Conservation (phyloP, 2,888 invertebrate genomes). For the Acrobasis repandana region DNA sequence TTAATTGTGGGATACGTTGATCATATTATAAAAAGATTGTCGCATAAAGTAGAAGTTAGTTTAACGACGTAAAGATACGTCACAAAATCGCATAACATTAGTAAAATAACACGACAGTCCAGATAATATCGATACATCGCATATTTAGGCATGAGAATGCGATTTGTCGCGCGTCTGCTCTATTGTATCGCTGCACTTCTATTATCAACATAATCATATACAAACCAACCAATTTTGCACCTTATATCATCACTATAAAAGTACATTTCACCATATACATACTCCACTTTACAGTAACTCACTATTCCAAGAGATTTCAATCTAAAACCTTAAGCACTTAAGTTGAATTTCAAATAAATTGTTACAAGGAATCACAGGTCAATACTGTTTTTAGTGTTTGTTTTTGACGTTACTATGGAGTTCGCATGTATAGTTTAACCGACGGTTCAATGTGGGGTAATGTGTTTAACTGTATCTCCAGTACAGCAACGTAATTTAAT, state of each 20-base stretch:
- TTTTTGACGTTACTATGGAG: constrained; percentile 23
- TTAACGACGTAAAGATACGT: too few relatives aligned
- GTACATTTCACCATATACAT: background rate
- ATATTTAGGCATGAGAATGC: constrained; percentile 18
- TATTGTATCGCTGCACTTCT: constrained; percentile 20
- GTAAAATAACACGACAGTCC: constrained; percentile 6
- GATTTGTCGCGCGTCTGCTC: constrained; percentile 27
- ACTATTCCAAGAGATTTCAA: background rate
- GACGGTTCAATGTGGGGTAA: constrained; percentile 19
- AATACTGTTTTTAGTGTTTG: constrained; percentile 29
- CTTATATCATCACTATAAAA: background rate
- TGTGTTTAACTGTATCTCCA: constrained; percentile 17
- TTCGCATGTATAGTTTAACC: constrained; percentile 18
- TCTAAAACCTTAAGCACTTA: background rate
- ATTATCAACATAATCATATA: constrained; percentile 10
- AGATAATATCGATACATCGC: constrained; percentile 5
- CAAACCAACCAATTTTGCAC: constrained; percentile 2
- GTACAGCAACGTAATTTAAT: constrained; percentile 8
- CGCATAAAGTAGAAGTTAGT: background rate
- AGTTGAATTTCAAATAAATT: constrained; percentile 1
- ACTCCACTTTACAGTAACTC: background rate
- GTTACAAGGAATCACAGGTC: constrained; percentile 18
- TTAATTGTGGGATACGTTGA: too few relatives aligned
- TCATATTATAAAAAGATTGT: too few relatives aligned
- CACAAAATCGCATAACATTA: background rate